Evolutionary conservation across 2,797 vertebrate genomes (phyloP).

Genomic region (Rhinella marina): DNA sequence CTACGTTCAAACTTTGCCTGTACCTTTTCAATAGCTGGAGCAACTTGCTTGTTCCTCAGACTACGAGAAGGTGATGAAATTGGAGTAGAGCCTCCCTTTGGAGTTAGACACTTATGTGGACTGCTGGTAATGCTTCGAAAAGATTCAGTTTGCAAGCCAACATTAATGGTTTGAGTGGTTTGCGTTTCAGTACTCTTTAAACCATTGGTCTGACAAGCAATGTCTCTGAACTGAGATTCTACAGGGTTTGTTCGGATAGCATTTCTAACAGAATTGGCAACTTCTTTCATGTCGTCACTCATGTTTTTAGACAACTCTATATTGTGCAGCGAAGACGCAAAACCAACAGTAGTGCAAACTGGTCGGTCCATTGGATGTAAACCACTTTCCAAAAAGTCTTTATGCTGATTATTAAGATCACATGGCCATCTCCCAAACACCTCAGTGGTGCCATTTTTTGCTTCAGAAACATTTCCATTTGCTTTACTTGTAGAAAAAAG

Average conservation of each 20-base stretch:
- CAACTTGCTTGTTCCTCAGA: constrained; percentile 88
- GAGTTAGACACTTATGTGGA: constrained; percentile 95
- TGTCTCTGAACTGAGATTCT: constrained; percentile 81
- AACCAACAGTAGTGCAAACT: constrained; percentile 85
- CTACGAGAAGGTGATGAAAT: constrained; percentile 93
- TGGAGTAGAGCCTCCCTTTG: constrained; percentile 87
- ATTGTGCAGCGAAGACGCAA: constrained; percentile 82
- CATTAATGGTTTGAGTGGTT: constrained; percentile 90
- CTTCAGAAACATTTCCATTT: constrained; percentile 71
- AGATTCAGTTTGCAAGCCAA: constrained; percentile 92
- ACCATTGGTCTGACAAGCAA: constrained; percentile 91
- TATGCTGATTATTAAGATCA: constrained; percentile 74
- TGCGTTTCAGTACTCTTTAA: constrained; percentile 87
- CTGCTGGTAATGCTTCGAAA: constrained; percentile 90
- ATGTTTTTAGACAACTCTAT: constrained; percentile 91
- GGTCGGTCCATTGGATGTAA: constrained; percentile 80
- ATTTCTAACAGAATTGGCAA: constrained; percentile 90
- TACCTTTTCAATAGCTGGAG: constrained; percentile 85
- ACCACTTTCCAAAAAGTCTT: constrained; percentile 80
- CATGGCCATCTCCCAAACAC: constrained; percentile 86
- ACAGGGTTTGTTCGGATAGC: constrained; percentile 81
- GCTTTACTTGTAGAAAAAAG: constrained; percentile 73
- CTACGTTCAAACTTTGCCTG: constrained; percentile 95
- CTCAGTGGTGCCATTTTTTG: constrained; percentile 77
- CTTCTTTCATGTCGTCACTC: constrained; percentile 99